Percentiles rank a stretch among this genome's conserved stretches.
Conservation (phyloP, 2,797 vertebrate genomes). For the Parauchenoglanis punctatus region DNA sequence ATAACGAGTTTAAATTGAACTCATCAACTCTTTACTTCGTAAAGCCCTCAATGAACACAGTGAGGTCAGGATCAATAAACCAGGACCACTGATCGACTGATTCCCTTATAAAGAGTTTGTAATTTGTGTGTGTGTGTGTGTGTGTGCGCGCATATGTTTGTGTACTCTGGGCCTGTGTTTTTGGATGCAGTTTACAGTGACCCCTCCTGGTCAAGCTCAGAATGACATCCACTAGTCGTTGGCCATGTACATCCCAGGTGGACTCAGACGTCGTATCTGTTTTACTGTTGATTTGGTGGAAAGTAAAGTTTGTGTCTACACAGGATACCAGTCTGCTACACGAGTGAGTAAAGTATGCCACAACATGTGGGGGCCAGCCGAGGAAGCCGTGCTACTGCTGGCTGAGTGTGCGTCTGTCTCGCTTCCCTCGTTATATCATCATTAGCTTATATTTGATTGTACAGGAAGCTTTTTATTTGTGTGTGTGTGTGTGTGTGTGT, state of each 20-base stretch:
- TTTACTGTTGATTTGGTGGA: not conserved
- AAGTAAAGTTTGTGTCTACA: constrained; percentile 4
- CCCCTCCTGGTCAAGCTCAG: constrained; percentile 9
- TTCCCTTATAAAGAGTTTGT: not conserved
- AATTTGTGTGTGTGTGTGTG: not conserved
- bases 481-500: constrained; percentile 1
- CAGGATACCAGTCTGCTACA: not conserved
- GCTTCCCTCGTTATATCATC: not conserved
- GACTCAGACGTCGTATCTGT: not conserved
- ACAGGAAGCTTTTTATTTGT: not conserved
- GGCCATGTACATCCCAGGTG: not conserved
- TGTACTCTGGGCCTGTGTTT: not conserved
- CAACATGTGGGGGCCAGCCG: constrained; percentile 22
- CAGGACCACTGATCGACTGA: not conserved
- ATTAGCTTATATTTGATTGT: constrained; percentile 19
- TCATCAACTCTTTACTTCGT: not conserved
- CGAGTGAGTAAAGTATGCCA: not conserved
- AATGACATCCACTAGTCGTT: not conserved
- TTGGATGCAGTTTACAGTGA: constrained; percentile 19
- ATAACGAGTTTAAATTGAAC: not conserved
- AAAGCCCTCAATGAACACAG: not conserved
- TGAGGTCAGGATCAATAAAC: constrained; percentile 3
- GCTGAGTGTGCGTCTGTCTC: not conserved
- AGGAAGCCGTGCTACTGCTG: not conserved
- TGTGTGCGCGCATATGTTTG: not conserved